Evolutionary conservation across 2,113 vertebrate species (phyloP).

Genomic region (Dissostichus mawsoni): DNA sequence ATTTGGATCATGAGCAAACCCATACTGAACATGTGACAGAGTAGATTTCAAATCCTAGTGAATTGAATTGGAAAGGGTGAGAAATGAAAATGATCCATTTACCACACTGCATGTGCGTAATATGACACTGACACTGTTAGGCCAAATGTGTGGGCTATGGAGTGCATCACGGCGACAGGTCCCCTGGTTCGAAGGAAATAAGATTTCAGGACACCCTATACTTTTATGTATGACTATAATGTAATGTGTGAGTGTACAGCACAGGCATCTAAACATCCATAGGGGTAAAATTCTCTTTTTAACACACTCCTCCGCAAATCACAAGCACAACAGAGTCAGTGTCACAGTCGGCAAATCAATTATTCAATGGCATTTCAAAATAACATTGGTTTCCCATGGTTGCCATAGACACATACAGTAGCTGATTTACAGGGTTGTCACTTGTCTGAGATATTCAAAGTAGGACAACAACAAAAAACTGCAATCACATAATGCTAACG

Average conservation of each 20-base stretch:
- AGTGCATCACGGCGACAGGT: conserved; percentile 17
- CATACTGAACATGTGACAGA: conserved; percentile 23
- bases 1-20: conserved; percentile 54
- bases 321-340: conserved; percentile 57
- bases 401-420: conserved; percentile 78
- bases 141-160: conserved; percentile 31
- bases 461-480: conserved; percentile 61
- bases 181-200: conserved; percentile 37
- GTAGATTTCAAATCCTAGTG: background rate
- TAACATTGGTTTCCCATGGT: conserved; percentile 65
- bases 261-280: conserved; percentile 30
- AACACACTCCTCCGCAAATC: conserved; percentile 53
- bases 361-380: conserved; percentile 77
- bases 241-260: conserved; percentile 10
- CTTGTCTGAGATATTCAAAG: conserved; percentile 64
- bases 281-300: conserved; percentile 46
- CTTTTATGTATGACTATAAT: conserved; percentile 13
- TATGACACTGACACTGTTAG: conserved; percentile 34
- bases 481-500: conserved; percentile 24
- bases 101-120: conserved; percentile 21
- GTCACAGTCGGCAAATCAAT: conserved; percentile 76
- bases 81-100: conserved; percentile 39
- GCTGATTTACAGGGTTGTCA: conserved; percentile 71
- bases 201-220: conserved; percentile 26
- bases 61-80: conserved; percentile 33